Evolutionary conservation across 2,888 invertebrate genomes (phyloP), one percentile per base, ranked within the genome.

Genomic region (Onthophagus sagittarius): DNA sequence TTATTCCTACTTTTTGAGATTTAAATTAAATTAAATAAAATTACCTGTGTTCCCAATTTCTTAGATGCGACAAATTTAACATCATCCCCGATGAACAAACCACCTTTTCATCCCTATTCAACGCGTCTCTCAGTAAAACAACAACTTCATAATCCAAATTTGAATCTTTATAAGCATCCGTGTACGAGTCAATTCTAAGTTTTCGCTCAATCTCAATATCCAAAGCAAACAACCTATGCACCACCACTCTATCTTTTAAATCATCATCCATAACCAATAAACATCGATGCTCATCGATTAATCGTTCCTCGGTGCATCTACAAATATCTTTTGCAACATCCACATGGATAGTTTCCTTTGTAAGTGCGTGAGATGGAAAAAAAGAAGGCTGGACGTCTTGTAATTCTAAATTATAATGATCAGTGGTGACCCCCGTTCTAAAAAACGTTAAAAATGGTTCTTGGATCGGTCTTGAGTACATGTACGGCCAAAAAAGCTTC

Each of bases 391-490:
- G 84, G 11, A 79, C 76, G 74, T 83, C 80, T 80, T 85, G 85
- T 0, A 79, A 77, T 69, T 83, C 82, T 23, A 85, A 72, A 73
- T 83, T 82, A 76, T 82, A 85, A 65, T 77, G 76, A 23, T 75
- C 75, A 2, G 39, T 53, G 7, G 39, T 95, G 73, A 90, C 90
- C 0, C 97, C 97, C 72, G 91, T 88, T 81, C 95, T 94, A 84
- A 97, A 96, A 71, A 92, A 90, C 0, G 95, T 93, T 72, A 86
- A 85, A 81, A 97, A 93, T 31, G 92, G 91, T 77, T 83, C 79
- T 1, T 84, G 83, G 32, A 93, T 91, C 11, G 92, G 88, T 79
- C 91, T 90, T 0, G 93, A 90, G 80, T 89, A 90, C n/a, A 95
- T 85, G 82, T 88, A 90, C 0, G 91, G 90, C 89, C 91, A 91